Base-by-base conservation (phyloP, 2,113 vertebrate genomes). In the Willisornis vidua region DNA sequence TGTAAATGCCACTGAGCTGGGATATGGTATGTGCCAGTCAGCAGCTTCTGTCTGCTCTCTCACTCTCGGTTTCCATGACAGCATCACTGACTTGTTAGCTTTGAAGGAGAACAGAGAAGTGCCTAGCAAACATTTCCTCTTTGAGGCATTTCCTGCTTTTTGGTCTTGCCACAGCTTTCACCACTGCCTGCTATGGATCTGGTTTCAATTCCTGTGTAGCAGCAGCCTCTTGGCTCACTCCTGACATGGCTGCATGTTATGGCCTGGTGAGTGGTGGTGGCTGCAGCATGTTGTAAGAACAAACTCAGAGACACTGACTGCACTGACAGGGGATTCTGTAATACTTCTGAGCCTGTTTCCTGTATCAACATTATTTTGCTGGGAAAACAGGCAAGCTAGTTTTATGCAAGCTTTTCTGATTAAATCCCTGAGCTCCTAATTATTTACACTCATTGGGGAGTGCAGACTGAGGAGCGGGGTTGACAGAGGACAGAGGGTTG, bases 31-130 rank as follows among this genome's bases (percentile, higher is more conserved):
- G 35, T 68, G 75, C 89, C 66, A 63, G 57, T 86, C 92, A 94
- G 85, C 85, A 78, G 73, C 92, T 94, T 75, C 65, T 80, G 41
- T 62, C 61, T 37, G 35, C 75, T 37, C 31, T 26, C 78, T 72
- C 43, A 20, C 57, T 39, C 51, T 52, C 0, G 0, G 84, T 96
- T 97, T 85, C 95, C 89, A 91, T 97, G 95, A n/a, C 94, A 89
- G 90, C 72, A 4, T 23, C 15, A 23, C 54, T 80, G 86, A 71
- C 39, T 85, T 70, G 73, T 58, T 83, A 6, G 13, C 26, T 19
- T n/a, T 0, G 0, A 72, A 70, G 67, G n/a, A 86, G 70, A 87
- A 57, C 4, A 35, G 92, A 83, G 85, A 93, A 93, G 72, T 75
- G 45, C 59, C 48, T 35, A 62, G 51, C 72, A 84, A 87, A 85